Evolutionary conservation across 2,888 invertebrate genomes (phyloP).

Genomic region (Macrosoma leucophasiata): DNA sequence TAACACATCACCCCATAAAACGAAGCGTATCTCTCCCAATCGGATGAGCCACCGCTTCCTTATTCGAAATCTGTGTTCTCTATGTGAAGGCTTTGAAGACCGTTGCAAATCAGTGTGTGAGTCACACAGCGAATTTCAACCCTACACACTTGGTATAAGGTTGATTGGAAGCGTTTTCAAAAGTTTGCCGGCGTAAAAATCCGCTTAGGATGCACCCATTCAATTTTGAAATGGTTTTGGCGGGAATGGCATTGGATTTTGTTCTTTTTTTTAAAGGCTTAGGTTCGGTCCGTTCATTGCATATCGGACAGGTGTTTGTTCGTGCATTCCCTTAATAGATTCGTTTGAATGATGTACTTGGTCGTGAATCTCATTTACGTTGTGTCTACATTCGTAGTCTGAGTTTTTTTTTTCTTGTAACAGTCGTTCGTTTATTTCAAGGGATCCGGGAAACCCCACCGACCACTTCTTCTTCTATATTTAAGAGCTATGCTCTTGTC

Average conservation of each 20-base stretch:
- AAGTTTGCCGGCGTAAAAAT: slow-evolving; percentile 41
- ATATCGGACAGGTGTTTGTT: too few species aligned
- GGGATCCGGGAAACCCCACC: too few species aligned
- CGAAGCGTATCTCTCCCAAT: slow-evolving; percentile 35
- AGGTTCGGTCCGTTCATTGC: too few species aligned
- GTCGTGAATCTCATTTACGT: too few species aligned
- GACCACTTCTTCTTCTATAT: too few species aligned
- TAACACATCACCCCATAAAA: too few species aligned
- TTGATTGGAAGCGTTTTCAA: not conserved
- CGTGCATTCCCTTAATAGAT: too few species aligned
- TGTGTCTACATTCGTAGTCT: too few species aligned
- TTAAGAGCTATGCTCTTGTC: too few species aligned
- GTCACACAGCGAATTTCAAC: slow-evolving; percentile 24
- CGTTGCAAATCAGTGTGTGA: slow-evolving; percentile 6
- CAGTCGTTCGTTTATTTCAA: too few species aligned
- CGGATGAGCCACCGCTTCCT: slow-evolving; percentile 49
- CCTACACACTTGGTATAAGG: slow-evolving; percentile 23
- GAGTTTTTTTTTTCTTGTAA: too few species aligned
- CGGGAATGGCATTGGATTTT: slow-evolving; percentile 42
- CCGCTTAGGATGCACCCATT: slow-evolving; percentile 57
- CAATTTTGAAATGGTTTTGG: slow-evolving; percentile 64
- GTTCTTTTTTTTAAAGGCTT: slow-evolving; percentile 26
- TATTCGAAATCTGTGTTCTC: slow-evolving; percentile 60
- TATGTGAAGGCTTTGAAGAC: slow-evolving; percentile 47
- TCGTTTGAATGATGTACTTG: too few species aligned